Evolutionary conservation across 2,888 invertebrate species (phyloP), one percentile per base, ranked within the genome.

Genomic region (Drosophila multiciliata): DNA sequence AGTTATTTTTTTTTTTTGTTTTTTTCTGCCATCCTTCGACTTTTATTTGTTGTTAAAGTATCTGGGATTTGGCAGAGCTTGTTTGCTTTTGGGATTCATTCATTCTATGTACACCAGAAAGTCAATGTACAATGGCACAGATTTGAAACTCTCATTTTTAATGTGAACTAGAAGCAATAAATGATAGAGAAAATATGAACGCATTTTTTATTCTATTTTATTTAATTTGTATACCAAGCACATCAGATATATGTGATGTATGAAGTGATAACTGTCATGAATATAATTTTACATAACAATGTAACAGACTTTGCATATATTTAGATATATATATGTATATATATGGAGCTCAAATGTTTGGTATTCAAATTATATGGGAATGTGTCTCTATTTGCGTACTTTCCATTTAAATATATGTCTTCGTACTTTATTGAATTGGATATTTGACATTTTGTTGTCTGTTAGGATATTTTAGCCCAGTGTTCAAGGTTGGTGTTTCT

Each of bases 11-110:
- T 57, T 38, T 52, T 58, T 36, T 49, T 55, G 60, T 60, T 29
- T 42, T 53, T 57, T 69, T 48, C 15, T 38, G 29, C 55, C 38
- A 29, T 55, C 55, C 40, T 36, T 55, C 66, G 75, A 54, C 70
- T 77, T 75, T 84, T 81, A 74, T 86, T 86, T 84, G 83, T 74
- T 78, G 78, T 70, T 72, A 86, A 75, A 72, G 83, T 79, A 86
- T 86, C 76, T 80, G 87, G 78, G 82, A 82, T 83, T 82, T 87
- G 73, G 78, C 68, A 65, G 72, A 49, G 69, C 65, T 78, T 83
- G 80, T 83, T 82, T 82, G 73, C 87, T 80, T 82, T 77, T 74
- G 87, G 87, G 87, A 83, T 82, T 69, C 73, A 64, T 70, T 71
- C 71, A 69, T 62, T 74, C 74, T 38, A 66, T 69, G 50, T 68